These are phyloP conservation scores for Proctacanthus coquilletti DNA, from an alignment of 1,140 invertebrate species.

Conservation along the genomic window DNA sequence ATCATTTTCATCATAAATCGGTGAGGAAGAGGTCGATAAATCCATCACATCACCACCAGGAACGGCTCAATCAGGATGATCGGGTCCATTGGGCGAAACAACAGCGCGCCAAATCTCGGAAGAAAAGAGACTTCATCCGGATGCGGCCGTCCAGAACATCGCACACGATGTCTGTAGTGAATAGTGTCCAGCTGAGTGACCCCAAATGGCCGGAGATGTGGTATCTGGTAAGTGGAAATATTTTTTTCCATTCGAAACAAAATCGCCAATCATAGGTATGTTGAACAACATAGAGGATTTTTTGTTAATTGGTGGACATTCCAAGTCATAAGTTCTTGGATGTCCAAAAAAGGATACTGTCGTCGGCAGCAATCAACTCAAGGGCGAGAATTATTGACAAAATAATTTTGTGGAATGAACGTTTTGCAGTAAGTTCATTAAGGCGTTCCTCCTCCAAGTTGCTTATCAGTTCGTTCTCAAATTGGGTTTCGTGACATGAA, in stretches of 20 bases:
- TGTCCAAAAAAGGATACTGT: too few species aligned
- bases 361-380: too few species aligned
- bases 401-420: too few species aligned
- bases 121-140: conserved; percentile 48
- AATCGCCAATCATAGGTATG: too few species aligned
- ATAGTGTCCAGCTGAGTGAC: conserved; percentile 47
- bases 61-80: conserved; percentile 47
- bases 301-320: too few species aligned
- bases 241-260: neutral
- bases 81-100: conserved; percentile 56
- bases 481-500: too few species aligned
- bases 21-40: conserved; percentile 55
- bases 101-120: conserved; percentile 47
- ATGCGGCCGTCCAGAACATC: conserved; percentile 27
- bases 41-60: conserved; percentile 48
- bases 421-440: too few species aligned
- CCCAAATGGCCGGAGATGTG: conserved; percentile 79
- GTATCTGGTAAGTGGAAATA: conserved; percentile 62
- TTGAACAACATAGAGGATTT: too few species aligned
- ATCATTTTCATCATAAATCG: conserved; percentile 60
- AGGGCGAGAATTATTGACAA: too few species aligned
- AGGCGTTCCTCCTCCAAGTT: too few species aligned
- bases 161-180: conserved; percentile 13
- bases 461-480: too few species aligned
- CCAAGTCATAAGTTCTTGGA: too few species aligned